phyloP scores from a whole-genome alignment of 2,797 vertebrate genomes.

The Gymnothorax javanicus region DNA sequence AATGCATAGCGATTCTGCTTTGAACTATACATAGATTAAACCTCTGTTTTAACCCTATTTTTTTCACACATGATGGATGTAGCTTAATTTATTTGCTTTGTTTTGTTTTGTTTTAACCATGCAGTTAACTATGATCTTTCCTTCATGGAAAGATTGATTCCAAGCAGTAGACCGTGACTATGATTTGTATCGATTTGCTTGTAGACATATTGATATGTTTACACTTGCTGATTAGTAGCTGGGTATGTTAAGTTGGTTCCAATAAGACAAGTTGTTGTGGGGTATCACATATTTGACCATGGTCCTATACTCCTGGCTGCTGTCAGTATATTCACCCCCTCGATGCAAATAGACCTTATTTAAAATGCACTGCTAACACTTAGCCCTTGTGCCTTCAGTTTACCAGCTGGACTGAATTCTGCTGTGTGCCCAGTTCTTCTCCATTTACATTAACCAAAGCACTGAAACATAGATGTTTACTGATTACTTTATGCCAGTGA shows the following conservation, averaged over 20 bases:
- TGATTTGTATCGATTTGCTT: background rate
- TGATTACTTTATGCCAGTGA: slow-evolving; percentile 16
- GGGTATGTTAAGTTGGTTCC: background rate
- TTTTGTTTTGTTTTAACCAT: too few species aligned
- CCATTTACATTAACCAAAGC: background rate
- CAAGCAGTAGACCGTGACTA: background rate
- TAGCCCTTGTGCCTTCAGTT: background rate
- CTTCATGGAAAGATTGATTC: too few species aligned
- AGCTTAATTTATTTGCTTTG: too few species aligned
- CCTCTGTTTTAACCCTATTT: too few species aligned
- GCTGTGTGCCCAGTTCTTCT: background rate
- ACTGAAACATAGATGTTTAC: background rate
- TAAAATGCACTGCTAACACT: background rate
- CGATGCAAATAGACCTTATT: background rate
- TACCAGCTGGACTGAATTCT: background rate
- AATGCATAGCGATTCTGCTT: background rate
- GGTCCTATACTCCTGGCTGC: background rate
- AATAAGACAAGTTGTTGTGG: background rate
- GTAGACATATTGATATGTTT: background rate
- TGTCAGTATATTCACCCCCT: background rate
- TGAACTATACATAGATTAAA: too few species aligned
- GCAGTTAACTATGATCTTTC: too few species aligned
- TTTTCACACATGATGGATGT: too few species aligned
- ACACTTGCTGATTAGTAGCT: background rate
- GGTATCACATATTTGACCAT: background rate